Base-by-base conservation (phyloP, 2,113 vertebrate genomes). In the Hucho hucho region DNA sequence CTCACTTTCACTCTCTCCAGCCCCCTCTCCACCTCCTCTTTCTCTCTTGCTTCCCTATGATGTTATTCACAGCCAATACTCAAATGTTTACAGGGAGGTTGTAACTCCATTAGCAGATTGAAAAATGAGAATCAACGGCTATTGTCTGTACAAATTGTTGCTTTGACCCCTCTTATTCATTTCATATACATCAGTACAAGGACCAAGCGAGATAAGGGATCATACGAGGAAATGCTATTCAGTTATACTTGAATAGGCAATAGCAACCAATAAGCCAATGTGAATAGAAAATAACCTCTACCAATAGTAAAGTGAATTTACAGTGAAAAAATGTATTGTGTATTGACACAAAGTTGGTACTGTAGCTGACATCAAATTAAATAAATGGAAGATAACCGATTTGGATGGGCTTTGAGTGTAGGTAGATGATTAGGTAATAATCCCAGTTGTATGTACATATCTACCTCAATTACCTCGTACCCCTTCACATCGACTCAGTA, bases 81-180 rank as follows among this genome's bases (percentile, higher is more conserved):
- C 84, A 7, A 22, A 85, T 88, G 86, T 84, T 85, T 81, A 87
- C 68, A 81, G 81, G 85, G 46, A 75, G 84, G 74, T 83, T 65
- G 64, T 70, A 49, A 75, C 75, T 86, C 86, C 82, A 88, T 89
- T 87, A 86, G 81, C 78, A 87, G 86, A 88, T 88, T 87, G 85
- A 83, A 87, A 87, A 86, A 87, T 86, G 49, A 87, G 79, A 83
- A 73, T 79, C 80, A 87, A 88, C 81, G 81, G 83, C 63, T 83
- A 81, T 82, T 88, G 84, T 86, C 81, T 82, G 69, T 71, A 83
- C 77, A 87, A 83, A 64, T 76, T 79, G 69, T 43, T 29, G 72
- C 49, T 74, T 63, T 80, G 77, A 84, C 75, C 65, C 70, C 6
- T 70, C 1, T 75, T 69, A 78, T 81, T 84, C 75, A 84, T 82